Conservation (phyloP, 2,888 invertebrate genomes). For the Sminthurides aquaticus region DNA sequence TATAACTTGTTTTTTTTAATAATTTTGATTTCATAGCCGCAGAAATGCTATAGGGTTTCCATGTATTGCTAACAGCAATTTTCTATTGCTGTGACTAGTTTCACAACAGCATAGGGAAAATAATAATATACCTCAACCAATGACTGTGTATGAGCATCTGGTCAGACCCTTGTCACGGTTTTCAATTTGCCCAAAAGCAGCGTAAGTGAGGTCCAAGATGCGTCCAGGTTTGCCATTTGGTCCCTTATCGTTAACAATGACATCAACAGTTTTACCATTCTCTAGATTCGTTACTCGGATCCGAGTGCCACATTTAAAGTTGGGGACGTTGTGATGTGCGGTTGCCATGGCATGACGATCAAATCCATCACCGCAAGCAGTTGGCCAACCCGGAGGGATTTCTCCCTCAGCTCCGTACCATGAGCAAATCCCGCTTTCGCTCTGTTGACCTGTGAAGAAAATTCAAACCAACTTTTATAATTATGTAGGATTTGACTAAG, state of each 20-base stretch:
- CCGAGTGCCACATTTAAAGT: slow-evolving; percentile 28
- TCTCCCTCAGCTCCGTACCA: slow-evolving; percentile 38
- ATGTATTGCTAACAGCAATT: too few relatives aligned
- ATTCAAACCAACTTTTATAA: neutral
- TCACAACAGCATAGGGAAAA: neutral
- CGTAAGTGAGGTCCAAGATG: slow-evolving; percentile 36
- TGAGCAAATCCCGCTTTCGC: slow-evolving; percentile 20
- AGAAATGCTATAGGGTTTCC: too few relatives aligned
- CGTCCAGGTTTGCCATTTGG: slow-evolving; percentile 22
- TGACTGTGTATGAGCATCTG: slow-evolving; percentile 24
- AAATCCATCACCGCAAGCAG: slow-evolving; percentile 33
- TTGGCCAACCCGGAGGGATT: slow-evolving; percentile 35
- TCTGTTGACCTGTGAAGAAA: neutral
- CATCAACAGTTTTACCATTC: slow-evolving; percentile 30
- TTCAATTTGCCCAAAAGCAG: slow-evolving; percentile 29
- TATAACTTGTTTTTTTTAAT: too few relatives aligned
- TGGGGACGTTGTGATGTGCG: slow-evolving; percentile 15
- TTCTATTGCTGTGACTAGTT: too few relatives aligned
- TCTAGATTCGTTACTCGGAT: slow-evolving; percentile 28
- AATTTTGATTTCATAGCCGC: too few relatives aligned
- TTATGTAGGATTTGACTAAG: too few relatives aligned
- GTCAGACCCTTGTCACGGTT: slow-evolving; percentile 27
- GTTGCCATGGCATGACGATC: slow-evolving; percentile 29
- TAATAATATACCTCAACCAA: neutral
- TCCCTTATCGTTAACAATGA: slow-evolving; percentile 30